phyloP scores from a whole-genome alignment of 2,888 invertebrate genomes.

The Cephus spinipes region DNA sequence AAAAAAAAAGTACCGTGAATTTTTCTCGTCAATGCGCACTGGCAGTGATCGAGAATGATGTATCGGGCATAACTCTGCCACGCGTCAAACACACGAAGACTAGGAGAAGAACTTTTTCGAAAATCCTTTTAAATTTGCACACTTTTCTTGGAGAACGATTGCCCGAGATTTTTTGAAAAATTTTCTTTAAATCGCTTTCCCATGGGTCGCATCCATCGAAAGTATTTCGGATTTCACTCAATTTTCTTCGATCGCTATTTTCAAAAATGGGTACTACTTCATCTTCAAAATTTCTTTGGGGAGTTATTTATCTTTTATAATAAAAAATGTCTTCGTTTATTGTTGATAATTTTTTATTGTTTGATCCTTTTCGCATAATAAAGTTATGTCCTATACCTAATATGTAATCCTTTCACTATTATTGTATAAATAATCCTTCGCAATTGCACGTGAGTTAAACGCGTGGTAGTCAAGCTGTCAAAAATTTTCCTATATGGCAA shows the following conservation, averaged over 20 bases:
- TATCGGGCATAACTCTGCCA: slow-evolving; percentile 31
- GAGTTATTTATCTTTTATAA: not conserved
- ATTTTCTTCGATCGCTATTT: not conserved
- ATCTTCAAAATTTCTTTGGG: not conserved
- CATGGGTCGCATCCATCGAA: slow-evolving; percentile 25
- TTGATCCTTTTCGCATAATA: not conserved
- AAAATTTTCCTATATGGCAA: slow-evolving; percentile 3
- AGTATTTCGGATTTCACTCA: not conserved
- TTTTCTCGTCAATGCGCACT: not conserved
- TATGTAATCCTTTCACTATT: not conserved
- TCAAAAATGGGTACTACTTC: not conserved
- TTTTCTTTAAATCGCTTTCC: slow-evolving; percentile 12
- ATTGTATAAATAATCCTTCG: not conserved
- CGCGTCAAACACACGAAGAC: not conserved
- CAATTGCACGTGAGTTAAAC: not conserved
- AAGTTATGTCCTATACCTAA: not conserved
- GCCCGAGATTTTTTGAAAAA: not conserved
- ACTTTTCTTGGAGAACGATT: not conserved
- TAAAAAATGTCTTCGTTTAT: not conserved
- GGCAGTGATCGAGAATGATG: slow-evolving; percentile 54
- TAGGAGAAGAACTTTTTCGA: not conserved
- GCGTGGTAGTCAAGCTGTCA: not conserved
- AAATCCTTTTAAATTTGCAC: not conserved
- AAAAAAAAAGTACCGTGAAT: not conserved
- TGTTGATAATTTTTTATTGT: not conserved